Conservation (phyloP, 2,888 invertebrate species). For the Himalopsyche kuldschensis region DNA sequence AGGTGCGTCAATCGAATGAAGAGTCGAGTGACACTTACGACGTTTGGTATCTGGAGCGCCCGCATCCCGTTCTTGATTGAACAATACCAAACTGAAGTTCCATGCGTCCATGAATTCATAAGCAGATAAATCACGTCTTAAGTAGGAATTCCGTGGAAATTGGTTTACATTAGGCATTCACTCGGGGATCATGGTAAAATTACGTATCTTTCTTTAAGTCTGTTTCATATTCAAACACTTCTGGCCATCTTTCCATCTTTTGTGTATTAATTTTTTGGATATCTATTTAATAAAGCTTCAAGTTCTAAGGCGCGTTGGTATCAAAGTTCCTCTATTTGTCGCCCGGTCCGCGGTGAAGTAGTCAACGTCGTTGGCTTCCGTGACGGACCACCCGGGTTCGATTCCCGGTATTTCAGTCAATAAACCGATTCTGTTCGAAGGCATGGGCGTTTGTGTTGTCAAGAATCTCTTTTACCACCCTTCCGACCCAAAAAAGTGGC, state of each 20-base stretch:
- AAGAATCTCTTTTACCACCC: too few relatives aligned
- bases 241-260: not conserved
- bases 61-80: conserved; percentile 29
- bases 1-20: not conserved
- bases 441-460: too few relatives aligned
- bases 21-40: not conserved
- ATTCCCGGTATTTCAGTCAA: too few relatives aligned
- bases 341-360: too few relatives aligned
- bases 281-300: too few relatives aligned
- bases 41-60: not conserved
- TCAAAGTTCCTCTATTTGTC: too few relatives aligned
- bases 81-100: conserved; percentile 25
- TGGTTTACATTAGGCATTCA: conserved; percentile 24
- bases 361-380: too few relatives aligned
- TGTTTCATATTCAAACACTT: not conserved
- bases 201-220: not conserved
- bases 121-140: conserved; percentile 35
- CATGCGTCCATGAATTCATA: conserved; percentile 34
- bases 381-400: too few relatives aligned
- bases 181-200: conserved; percentile 9
- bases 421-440: too few relatives aligned
- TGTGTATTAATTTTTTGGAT: too few relatives aligned
- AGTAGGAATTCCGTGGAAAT: conserved; percentile 34
- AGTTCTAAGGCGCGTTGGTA: too few relatives aligned
- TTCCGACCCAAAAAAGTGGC: too few relatives aligned